Evolutionary conservation across 2,888 invertebrate species (phyloP), one percentile per base, ranked within the genome.

Genomic region (Drosophila monieri): DNA sequence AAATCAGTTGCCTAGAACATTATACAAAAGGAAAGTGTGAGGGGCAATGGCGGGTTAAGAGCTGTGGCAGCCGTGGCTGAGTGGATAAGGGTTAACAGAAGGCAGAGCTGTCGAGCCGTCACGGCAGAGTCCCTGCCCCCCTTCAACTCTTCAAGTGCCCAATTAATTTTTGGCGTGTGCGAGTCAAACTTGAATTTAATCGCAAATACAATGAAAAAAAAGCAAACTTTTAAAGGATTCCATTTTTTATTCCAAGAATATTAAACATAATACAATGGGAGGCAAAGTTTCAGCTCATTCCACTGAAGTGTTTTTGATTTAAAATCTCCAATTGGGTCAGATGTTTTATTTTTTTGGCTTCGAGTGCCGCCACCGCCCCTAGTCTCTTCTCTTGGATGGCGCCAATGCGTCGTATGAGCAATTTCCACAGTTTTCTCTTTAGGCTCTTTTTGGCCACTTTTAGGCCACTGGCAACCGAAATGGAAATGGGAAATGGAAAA

Each of bases 1-100:
- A 86, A 86, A 85, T 80, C 86, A 86, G 85, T 78, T 84, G 80
- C 76, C 75, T 84, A 77, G 86, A 72, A 77, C 86, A 77, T 80
- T 41, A 35, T 86, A 85, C 84, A 35, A 53, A 30, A 30, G 25
- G 37, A 21, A 21, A 27, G 32, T 3, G n/a, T 4, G 8, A 9
- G 27, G 35, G n/a, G 37, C 2, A 0, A 15, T 3, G 12, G 6
- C 14, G 35, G 18, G 15, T n/a, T 43, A 35, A 44, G 52, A 21
- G n/a, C 9, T 25, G 15, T 18, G 35, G 49, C 41, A 23, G 18
- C 21, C 18, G 15, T 25, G 44, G 15, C 27, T 12, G 15, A 35
- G 48, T 49, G 48, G 51, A 44, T 52, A 62, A 70, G 71, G 68
- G 68, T 71, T 68, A 68, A 71, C 71, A 53, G 66, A 52, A 44